phyloP scores from a whole-genome alignment of 2,113 vertebrate genomes.

The Burhinus bistriatus region DNA sequence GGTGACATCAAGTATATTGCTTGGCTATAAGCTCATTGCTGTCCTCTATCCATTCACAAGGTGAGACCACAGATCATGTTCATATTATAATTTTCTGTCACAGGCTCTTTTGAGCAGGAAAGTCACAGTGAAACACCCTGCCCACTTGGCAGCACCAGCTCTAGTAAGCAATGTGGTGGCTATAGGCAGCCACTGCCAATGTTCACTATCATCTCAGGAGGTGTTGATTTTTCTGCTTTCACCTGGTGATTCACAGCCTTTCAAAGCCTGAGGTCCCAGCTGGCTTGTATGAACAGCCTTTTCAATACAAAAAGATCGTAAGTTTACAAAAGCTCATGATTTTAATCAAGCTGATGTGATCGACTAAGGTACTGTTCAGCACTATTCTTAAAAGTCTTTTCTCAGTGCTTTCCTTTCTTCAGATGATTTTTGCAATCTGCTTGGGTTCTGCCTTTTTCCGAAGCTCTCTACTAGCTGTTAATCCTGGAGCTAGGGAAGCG shows the following conservation, averaged over 20 bases:
- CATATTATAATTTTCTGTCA: neutral
- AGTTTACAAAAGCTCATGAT: neutral
- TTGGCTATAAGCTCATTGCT: neutral
- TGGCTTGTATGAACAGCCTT: neutral
- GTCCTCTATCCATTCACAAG: neutral
- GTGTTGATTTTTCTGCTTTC: neutral
- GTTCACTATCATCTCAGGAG: neutral
- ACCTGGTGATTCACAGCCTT: neutral
- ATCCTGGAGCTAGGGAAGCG: neutral
- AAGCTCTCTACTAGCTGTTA: neutral
- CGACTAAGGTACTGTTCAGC: neutral
- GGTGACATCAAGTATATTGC: neutral
- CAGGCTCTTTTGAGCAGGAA: neutral
- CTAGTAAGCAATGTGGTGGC: neutral
- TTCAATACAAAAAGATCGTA: neutral
- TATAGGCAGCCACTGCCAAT: neutral
- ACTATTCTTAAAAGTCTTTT: neutral
- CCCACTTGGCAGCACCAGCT: neutral
- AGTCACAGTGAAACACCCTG: neutral
- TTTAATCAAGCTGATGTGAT: neutral
- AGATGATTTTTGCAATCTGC: neutral
- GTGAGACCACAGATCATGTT: neutral
- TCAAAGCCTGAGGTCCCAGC: neutral
- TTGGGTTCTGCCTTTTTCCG: neutral
- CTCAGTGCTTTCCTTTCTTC: neutral